Base-by-base conservation (phyloP, 2,797 vertebrate species). In the Margarornis squamiger region DNA sequence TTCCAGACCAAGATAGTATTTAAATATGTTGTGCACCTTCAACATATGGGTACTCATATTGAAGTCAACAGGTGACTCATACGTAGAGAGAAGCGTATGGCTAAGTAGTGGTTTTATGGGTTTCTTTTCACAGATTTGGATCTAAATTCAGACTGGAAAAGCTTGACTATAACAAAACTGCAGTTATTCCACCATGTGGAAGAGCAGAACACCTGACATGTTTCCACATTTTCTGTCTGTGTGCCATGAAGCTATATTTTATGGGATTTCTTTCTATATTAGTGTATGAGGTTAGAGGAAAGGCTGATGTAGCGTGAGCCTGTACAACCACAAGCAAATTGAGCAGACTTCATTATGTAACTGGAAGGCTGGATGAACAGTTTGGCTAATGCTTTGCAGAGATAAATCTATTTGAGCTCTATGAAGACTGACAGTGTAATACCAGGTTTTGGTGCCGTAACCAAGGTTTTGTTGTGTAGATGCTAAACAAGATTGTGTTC, bases 1-100 rank as follows among this genome's bases (percentile, higher is more conserved):
- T 80, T 78, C 65, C 51, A 90, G 49, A 72, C 26, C 27, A 88
- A 54, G 36, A 41, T 54, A 83, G n/a, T 48, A 52, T 84, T 83
- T 86, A 74, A 86, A 23, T 80, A 73, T 85, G 46, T 92, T 82
- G 52, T 76, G 36, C 49, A 86, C 92, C 72, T 92, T 89, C 68
- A 80, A 72, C 84, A 91, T 92, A 68, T 83, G 89, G 46, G 12
- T 83, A 62, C 36, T 95, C 54, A 30, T 51, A 51, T 43, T 80
- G 87, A 89, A 96, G 84, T 91, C 81, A 90, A 94, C 91, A 94
- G 75, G 94, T 87, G 95, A 85, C 67, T 93, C 77, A 92, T 84
- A 26, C n/a, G 78, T 86, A 22, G 71, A 63, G n/a, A 80, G 54
- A 92, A 92, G 39, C 78, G 80, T 94, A 91, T 88, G 78, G 75